Percentiles rank a stretch among this genome's conserved stretches.
Conservation (phyloP, 1,140 invertebrate genomes). For the Harlomillsia oculata region DNA sequence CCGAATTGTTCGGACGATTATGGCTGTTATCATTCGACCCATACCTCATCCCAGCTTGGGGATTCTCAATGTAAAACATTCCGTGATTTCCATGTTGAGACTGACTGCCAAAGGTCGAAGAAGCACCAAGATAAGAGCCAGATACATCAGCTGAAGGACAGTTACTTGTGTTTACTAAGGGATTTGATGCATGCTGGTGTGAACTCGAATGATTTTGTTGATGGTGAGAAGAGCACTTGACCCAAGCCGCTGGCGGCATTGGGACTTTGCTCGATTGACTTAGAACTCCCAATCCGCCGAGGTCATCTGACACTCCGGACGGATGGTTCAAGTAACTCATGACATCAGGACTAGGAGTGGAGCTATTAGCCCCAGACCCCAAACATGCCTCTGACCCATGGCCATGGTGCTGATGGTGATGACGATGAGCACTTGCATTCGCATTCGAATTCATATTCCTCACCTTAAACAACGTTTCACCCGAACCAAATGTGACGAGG, state of each 20-base stretch:
- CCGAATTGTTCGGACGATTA: not conserved
- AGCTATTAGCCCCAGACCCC: no score
- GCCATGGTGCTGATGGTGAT: constrained; percentile 21
- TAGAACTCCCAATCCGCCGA: constrained; percentile 5
- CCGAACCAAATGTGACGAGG: no score
- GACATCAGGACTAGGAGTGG: no score
- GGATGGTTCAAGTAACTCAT: no score
- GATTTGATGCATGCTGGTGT: constrained; percentile 9
- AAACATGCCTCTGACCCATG: no score
- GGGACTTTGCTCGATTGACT: constrained; percentile 12
- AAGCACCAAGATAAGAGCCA: constrained; percentile 10
- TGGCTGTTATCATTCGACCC: constrained; percentile 2
- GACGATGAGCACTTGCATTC: constrained; percentile 10
- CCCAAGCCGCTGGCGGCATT: constrained; percentile 24
- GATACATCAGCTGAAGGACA: not conserved
- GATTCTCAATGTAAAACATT: no score
- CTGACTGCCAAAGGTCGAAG: no score
- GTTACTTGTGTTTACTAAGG: constrained; percentile 4
- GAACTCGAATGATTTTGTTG: constrained; percentile 1
- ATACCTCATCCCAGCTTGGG: not conserved
- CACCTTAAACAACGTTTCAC: not conserved
- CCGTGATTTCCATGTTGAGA: no score
- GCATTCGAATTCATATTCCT: constrained; percentile 18
- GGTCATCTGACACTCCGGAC: no score
- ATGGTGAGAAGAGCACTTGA: constrained; percentile 15